A percentile compares a stretch with the other conserved stretches of the same genome.
Evolutionary conservation across 2,888 invertebrate genomes (phyloP).

Genomic region (Heliconius sara): DNA sequence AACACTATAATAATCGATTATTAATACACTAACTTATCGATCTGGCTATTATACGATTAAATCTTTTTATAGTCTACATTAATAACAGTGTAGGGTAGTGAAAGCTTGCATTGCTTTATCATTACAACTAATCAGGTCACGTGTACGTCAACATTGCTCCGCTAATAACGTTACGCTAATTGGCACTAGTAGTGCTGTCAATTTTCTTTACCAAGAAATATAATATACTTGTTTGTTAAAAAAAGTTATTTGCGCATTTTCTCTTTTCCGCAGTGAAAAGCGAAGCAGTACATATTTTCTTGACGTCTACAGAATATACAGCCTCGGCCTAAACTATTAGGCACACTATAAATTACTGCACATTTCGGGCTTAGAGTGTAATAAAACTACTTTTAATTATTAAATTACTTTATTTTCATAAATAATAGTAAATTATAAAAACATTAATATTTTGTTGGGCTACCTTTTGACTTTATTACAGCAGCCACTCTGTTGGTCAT

Average conservation of each 20-base stretch:
- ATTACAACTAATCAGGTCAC: slow-evolving; percentile 24
- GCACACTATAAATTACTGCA: neutral
- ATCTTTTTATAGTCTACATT: neutral
- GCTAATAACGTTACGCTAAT: slow-evolving; percentile 30
- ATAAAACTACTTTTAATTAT: neutral
- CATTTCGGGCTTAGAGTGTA: neutral
- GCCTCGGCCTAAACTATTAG: neutral
- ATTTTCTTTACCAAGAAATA: slow-evolving; percentile 1
- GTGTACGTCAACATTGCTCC: slow-evolving; percentile 20
- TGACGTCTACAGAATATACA: neutral
- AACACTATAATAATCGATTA: slow-evolving; percentile 16
- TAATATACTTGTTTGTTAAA: neutral
- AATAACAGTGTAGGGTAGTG: slow-evolving; percentile 22
- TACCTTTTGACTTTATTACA: neutral
- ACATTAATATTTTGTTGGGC: neutral
- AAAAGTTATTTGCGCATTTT: neutral
- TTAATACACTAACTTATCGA: slow-evolving; percentile 24
- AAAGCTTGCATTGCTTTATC: slow-evolving; percentile 34
- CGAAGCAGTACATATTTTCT: neutral
- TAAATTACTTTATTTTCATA: neutral
- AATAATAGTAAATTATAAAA: neutral
- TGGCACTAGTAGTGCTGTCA: slow-evolving; percentile 19
- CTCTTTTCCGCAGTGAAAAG: neutral
- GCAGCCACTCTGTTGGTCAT: neutral
- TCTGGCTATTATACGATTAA: slow-evolving; percentile 6